phyloP scores from a whole-genome alignment of 2,113 vertebrate genomes.

The Spermophilus dauricus region DNA sequence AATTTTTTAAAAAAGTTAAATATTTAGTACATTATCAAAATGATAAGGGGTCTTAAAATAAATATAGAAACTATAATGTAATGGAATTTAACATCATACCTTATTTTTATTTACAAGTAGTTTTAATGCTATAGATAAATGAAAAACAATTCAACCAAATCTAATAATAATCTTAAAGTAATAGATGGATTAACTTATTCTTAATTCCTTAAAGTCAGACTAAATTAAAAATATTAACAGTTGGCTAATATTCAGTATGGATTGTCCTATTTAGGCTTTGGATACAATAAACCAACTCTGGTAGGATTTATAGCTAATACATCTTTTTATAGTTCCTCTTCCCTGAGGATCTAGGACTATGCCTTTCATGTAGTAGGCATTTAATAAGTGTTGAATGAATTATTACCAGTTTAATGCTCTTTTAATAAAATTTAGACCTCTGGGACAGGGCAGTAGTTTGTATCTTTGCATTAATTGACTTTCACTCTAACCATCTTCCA shows the following conservation, averaged over 20 bases:
- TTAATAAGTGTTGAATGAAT: conserved; percentile 57
- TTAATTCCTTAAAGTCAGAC: conserved; percentile 15
- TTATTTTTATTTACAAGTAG: conserved; percentile 17
- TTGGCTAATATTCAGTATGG: not conserved
- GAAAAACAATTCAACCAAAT: not conserved
- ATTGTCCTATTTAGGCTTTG: not conserved
- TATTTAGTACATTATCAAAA: not conserved
- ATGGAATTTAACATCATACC: not conserved
- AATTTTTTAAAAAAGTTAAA: not conserved
- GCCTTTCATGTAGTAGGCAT: not conserved
- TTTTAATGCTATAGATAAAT: not conserved
- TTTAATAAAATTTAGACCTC: conserved; percentile 61
- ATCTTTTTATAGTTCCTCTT: not conserved
- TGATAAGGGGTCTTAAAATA: not conserved
- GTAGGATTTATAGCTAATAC: not conserved
- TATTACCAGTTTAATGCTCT: conserved; percentile 57
- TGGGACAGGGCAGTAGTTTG: conserved; percentile 35
- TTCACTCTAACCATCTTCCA: not conserved
- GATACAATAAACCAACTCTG: not conserved
- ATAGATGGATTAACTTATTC: not conserved
- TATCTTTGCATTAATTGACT: conserved; percentile 60
- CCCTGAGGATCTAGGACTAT: not conserved
- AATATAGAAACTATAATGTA: not conserved
- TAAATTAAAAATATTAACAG: conserved; percentile 9
- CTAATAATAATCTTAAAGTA: not conserved